Percentiles rank a stretch among this genome's conserved stretches.
Evolutionary conservation across 2,888 invertebrate species (phyloP).

Genomic region (Pecten maximus): DNA sequence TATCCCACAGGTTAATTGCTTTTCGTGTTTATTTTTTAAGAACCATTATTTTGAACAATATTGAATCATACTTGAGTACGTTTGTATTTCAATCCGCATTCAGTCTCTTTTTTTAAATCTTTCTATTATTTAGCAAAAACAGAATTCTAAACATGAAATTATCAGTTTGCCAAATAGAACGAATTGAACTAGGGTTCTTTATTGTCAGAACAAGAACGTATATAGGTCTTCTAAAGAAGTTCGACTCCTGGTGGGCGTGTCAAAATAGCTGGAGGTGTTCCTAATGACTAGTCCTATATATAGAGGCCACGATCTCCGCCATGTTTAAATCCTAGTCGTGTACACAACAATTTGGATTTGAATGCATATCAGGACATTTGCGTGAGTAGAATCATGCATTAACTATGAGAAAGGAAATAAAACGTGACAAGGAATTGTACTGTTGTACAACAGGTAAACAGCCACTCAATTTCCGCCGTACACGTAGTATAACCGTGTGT

Average conservation of each 20-base stretch:
- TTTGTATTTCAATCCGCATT: neutral
- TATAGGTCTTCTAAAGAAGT: neutral
- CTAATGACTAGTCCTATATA: neutral
- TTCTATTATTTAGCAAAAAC: neutral
- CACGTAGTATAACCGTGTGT: too few species aligned
- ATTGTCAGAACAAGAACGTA: neutral
- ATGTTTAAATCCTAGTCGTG: neutral
- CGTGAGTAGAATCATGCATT: neutral
- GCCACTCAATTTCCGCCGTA: too few species aligned
- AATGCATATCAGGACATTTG: neutral
- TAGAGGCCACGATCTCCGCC: neutral
- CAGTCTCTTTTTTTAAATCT: neutral
- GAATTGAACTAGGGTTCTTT: neutral
- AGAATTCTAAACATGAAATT: neutral
- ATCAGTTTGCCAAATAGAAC: neutral
- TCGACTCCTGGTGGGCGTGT: constrained; percentile 6
- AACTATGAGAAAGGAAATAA: neutral
- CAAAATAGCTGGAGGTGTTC: neutral
- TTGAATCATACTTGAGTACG: neutral
- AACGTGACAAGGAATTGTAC: neutral
- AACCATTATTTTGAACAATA: neutral
- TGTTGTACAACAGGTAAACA: neutral
- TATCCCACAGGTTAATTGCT: neutral
- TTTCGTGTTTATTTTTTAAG: constrained; percentile 1
- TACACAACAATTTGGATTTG: neutral